Base-by-base conservation (phyloP, 2,797 vertebrate species). In the Cryptoprocta ferox region DNA sequence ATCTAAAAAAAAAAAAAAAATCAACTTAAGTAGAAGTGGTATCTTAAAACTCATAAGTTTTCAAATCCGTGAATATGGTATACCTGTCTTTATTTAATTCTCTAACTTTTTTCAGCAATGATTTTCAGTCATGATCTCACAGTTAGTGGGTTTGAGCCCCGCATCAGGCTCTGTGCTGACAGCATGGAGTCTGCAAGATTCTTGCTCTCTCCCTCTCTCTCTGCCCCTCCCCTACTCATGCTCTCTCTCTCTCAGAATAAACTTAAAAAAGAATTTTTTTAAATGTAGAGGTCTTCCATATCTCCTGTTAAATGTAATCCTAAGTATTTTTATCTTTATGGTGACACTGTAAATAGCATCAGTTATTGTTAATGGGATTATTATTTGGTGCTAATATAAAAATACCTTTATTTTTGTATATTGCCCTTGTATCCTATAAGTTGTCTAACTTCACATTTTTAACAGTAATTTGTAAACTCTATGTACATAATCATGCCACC, bases 381-480 rank as follows among this genome's bases (percentile, higher is more conserved):
- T 79, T 90, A 10, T 73, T 87, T 73, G 19, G 35, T 56, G 48
- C 48, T 92, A 59, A 6, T 59, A 91, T 81, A 88, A 82, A 91
- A 92, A 66, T 35, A 73, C 26, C 89, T 53, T 75, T 73, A 39
- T 73, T 80, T 76, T 94, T 70, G 3, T 39, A 11, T 65, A 65
- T 56, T 91, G 21, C 35, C 66, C 18, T 81, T 75, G 13, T 53
- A 63, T 24, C 15, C 56, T 82, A 0, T 7, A 92, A 19, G 24
- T 26, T 95, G 86, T 65, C 12, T 73, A 73, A 85, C 10, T 93
- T 90, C 45, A 80, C 13, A 80, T 32, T 32, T 92, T 93, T 35
- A 93, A 85, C 32, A 45, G 45, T n/a, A 85, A 90, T 81, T 79
- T 93, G 15, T 90, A 63, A 93, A 53, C 32, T 39, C 37, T 76